These are phyloP conservation scores for Pangasianodon gigas DNA, from an alignment of 2,113 vertebrate genomes.

Conservation along the genomic window DNA sequence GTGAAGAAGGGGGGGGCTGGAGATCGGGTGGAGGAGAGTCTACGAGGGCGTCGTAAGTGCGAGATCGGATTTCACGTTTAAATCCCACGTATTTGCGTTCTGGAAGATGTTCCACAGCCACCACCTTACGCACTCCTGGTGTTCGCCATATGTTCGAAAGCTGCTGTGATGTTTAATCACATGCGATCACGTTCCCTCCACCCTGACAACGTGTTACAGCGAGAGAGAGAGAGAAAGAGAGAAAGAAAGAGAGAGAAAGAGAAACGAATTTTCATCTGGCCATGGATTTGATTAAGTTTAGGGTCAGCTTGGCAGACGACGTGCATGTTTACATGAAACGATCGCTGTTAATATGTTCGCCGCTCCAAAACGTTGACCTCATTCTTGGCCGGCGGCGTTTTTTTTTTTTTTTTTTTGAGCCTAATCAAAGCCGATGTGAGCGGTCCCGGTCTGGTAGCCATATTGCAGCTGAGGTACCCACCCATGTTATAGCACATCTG, in stretches of 20 bases:
- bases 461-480: constrained; percentile 45
- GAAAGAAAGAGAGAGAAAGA: background rate
- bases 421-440: constrained; percentile 52
- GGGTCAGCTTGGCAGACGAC: constrained; percentile 48
- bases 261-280: constrained; percentile 10
- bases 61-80: background rate
- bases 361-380: constrained; percentile 53
- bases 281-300: constrained; percentile 51
- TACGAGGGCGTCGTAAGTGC: too few relatives aligned
- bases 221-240: background rate
- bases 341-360: constrained; percentile 49
- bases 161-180: constrained; percentile 14
- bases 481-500: constrained; percentile 50
- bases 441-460: constrained; percentile 48
- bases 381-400: constrained; percentile 47
- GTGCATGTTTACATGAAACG: constrained; percentile 52
- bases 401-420: constrained; percentile 38
- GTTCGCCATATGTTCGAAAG: constrained; percentile 7
- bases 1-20: background rate
- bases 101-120: background rate
- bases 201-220: background rate
- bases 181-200: constrained; percentile 23
- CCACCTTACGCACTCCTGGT: constrained; percentile 3
- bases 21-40: background rate
- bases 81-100: background rate